Evolutionary conservation across 37 sponge, comb jelly and placozoan genomes (phyloP).

Genomic region (Ianthella basta): DNA sequence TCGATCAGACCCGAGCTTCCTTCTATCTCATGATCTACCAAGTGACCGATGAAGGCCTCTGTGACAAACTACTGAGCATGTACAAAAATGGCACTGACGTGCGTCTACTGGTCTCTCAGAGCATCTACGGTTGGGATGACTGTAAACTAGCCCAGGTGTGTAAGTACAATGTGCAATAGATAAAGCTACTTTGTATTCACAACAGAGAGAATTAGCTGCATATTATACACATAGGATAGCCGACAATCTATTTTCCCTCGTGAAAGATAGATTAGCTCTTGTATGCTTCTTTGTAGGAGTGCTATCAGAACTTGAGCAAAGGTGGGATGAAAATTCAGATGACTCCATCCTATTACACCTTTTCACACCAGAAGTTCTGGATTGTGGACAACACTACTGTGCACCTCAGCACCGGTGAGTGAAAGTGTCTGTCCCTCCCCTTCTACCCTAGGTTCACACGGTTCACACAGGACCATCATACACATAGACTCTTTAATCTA

Average conservation of each 20-base stretch:
- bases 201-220: no score
- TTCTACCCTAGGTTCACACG: background rate
- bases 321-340: conserved; percentile 66
- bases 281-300: conserved; percentile 45
- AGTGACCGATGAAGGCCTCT: conserved; percentile 61
- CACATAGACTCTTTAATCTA: background rate
- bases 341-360: conserved; percentile 57
- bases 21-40: conserved; percentile 59
- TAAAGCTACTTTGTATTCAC: background rate
- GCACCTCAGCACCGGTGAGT: conserved; percentile 86
- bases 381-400: conserved; percentile 77
- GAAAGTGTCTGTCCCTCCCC: background rate
- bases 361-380: conserved; percentile 87
- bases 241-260: no score
- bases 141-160: conserved; percentile 57
- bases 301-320: conserved; percentile 66
- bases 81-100: conserved; percentile 68
- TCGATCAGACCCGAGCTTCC: conserved; percentile 29
- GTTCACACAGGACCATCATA: background rate
- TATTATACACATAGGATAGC: no score
- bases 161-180: background rate
- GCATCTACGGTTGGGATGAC: conserved; percentile 69
- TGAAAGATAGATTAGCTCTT: no score
- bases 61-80: conserved; percentile 49
- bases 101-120: conserved; percentile 59